These are phyloP conservation scores for Ornithorhynchus anatinus DNA, from an alignment of 2,113 vertebrate genomes.

Conservation along the genomic window DNA sequence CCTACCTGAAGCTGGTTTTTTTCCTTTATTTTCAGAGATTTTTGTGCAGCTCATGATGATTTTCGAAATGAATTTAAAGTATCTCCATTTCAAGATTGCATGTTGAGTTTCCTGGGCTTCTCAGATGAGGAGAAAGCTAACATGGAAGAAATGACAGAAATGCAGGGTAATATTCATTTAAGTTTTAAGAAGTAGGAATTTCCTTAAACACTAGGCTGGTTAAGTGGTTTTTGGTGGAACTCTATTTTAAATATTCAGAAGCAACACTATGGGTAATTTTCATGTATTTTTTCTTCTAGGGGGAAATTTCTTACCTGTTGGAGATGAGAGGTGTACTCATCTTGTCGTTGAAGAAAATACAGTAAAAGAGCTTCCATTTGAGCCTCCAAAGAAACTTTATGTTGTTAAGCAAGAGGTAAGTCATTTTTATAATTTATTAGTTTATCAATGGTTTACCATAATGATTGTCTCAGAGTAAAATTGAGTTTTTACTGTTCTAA, in stretches of 20 bases:
- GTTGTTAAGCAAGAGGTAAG: slow-evolving; percentile 97
- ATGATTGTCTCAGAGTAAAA: background rate
- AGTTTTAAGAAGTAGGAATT: background rate
- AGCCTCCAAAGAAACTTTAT: slow-evolving; percentile 84
- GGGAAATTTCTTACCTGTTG: slow-evolving; percentile 81
- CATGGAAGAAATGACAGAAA: slow-evolving; percentile 97
- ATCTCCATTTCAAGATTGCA: slow-evolving; percentile 93
- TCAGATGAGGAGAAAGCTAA: slow-evolving; percentile 91
- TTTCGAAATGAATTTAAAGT: slow-evolving; percentile 94
- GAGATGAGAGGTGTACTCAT: slow-evolving; percentile 91
- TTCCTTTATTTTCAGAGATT: slow-evolving; percentile 69
- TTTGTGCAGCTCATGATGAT: slow-evolving; percentile 83
- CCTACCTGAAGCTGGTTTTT: too few species aligned
- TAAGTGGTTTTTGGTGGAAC: background rate
- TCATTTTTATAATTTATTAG: slow-evolving; percentile 15
- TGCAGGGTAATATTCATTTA: slow-evolving; percentile 81
- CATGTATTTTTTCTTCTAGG: slow-evolving; percentile 67
- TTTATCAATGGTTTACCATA: background rate
- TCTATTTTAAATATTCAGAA: background rate
- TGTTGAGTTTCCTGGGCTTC: slow-evolving; percentile 93
- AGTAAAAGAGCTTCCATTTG: slow-evolving; percentile 90
- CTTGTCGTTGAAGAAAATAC: slow-evolving; percentile 93
- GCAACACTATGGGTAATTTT: background rate
- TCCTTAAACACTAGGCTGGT: background rate
- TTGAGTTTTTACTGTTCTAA: slow-evolving; percentile 6